Evolutionary conservation across 23 tunicate genomes (phyloP), one percentile per base, ranked within the genome.

Genomic region (Corella eumyota): DNA sequence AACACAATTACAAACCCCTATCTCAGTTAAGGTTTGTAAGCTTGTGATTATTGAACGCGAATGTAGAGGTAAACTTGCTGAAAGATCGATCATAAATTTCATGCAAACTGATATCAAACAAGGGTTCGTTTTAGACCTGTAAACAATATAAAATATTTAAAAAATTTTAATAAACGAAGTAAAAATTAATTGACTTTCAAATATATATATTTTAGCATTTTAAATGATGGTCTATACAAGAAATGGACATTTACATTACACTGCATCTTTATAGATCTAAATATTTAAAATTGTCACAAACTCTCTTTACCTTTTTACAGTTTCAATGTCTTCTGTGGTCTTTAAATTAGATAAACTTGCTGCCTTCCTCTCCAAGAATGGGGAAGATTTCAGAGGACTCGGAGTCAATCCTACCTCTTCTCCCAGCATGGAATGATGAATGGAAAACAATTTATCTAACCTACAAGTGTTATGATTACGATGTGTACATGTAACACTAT

Each of bases 381-480:
- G n/a, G n/a, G n/a, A n/a, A n/a, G n/a, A n/a, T n/a, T n/a, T n/a
- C n/a, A n/a, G n/a, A n/a, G n/a, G n/a, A n/a, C n/a, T n/a, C n/a
- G n/a, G n/a, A n/a, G n/a, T 51, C 57, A 51, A 19, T 19, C 67
- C 38, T 4, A 60, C 61, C 22, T 67, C 67, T 1, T 34, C 70
- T 3, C 96, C 96, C 45, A 88, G 50, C 9, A 88, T 49, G 35
- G 53, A 62, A 56, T 75, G 83, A 45, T 88, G 96, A 6, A 58
- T 11, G 11, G 86, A 88, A 13, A 78, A 59, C 17, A 67, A 48
- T 23, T 26, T 58, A 15, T 65, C 34, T 22, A 72, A 70, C 46
- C 68, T 81, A 35, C 96, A 88, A 15, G 71, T 52, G 28, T 72
- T 76, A 63, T 88, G 96, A 28, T 29, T 68, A 5, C 74, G 71